Percentiles rank a stretch among this genome's conserved stretches.
Conservation (phyloP, 2,113 vertebrate genomes). For the Percopsis transmontana region DNA sequence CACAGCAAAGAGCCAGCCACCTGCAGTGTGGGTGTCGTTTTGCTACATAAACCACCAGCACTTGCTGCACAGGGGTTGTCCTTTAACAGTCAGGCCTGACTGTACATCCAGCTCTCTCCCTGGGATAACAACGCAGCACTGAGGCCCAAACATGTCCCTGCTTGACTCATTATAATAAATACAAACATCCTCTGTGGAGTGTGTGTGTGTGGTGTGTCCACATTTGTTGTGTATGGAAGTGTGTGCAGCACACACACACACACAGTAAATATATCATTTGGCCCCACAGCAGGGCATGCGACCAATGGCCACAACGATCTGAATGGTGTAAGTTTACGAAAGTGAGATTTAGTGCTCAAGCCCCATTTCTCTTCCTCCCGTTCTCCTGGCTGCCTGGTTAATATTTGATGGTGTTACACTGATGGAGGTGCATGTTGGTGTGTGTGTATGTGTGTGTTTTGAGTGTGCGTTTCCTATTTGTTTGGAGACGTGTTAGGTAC, state of each 20-base stretch:
- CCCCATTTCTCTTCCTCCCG: conserved; percentile 45
- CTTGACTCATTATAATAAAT: conserved; percentile 2
- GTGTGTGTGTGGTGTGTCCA: not conserved
- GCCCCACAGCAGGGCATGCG: not conserved
- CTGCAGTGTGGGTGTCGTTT: too few relatives aligned
- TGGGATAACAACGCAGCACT: conserved; percentile 2
- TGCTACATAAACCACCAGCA: too few relatives aligned
- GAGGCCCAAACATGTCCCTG: not conserved
- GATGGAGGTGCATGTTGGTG: conserved; percentile 21
- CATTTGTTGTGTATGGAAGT: not conserved
- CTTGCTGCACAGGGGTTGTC: too few relatives aligned
- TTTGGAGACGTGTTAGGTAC: conserved; percentile 1
- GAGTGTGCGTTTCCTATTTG: not conserved
- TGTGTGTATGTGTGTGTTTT: conserved; percentile 18
- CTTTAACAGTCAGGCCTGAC: conserved; percentile 14
- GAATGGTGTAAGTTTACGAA: conserved; percentile 31
- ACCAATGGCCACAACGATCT: conserved; percentile 14
- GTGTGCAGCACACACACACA: not conserved
- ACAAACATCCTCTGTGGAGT: conserved; percentile 1
- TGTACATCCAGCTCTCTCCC: not conserved
- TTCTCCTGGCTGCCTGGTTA: conserved; percentile 27
- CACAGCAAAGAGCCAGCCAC: too few relatives aligned
- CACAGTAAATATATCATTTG: conserved; percentile 3
- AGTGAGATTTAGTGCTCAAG: conserved; percentile 27
- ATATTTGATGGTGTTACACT: conserved; percentile 44